phyloP scores from a whole-genome alignment of 2,113 vertebrate species.

The Odobenus rosmarus region DNA sequence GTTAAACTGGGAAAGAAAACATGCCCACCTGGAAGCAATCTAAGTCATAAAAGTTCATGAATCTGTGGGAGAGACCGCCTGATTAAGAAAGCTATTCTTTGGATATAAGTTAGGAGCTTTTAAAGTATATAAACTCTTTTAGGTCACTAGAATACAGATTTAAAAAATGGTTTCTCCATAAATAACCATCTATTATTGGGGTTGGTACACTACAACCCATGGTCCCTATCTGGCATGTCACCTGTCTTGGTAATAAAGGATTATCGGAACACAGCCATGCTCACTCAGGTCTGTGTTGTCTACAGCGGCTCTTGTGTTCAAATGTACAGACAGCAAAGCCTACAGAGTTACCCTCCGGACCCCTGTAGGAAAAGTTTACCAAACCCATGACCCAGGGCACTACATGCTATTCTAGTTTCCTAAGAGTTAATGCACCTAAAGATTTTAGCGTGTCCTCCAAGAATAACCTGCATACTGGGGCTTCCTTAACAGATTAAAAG shows the following conservation, averaged over 20 bases:
- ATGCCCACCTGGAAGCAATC: slow-evolving; percentile 36
- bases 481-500: not conserved
- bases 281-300: not conserved
- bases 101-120: slow-evolving; percentile 29
- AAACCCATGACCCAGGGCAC: not conserved
- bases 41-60: slow-evolving; percentile 49
- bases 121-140: slow-evolving; percentile 51
- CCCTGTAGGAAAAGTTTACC: not conserved
- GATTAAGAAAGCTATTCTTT: slow-evolving; percentile 53
- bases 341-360: not conserved
- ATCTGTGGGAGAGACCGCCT: not conserved
- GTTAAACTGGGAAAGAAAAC: slow-evolving; percentile 30
- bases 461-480: not conserved
- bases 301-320: not conserved
- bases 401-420: not conserved
- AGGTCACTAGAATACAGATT: slow-evolving; percentile 17
- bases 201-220: not conserved
- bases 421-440: not conserved
- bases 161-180: slow-evolving; percentile 17
- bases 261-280: not conserved
- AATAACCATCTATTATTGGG: not conserved
- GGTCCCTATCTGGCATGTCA: not conserved
- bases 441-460: not conserved
- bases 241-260: slow-evolving; percentile 25
- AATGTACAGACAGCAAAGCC: not conserved